Base-by-base conservation (phyloP, 2,797 vertebrate genomes). In the Falco novaeseelandiae region DNA sequence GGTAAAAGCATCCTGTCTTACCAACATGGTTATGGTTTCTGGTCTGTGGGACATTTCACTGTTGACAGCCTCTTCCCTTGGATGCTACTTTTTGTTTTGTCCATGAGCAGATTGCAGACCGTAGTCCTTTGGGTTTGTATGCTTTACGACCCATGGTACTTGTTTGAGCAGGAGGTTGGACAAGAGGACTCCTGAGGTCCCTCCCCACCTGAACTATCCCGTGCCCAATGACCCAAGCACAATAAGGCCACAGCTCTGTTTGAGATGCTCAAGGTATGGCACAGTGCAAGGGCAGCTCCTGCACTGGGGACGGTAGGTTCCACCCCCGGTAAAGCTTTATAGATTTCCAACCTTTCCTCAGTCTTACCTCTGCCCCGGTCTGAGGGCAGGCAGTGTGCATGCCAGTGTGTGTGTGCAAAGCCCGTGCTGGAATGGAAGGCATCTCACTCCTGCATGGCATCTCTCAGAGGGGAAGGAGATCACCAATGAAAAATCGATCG, bases 1-100 rank as follows among this genome's bases (percentile, higher is more conserved):
- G 8, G 11, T 44, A 54, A 67, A 85, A 79, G 6, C 21, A n/a
- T 34, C 2, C 1, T 29, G 10, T 44, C 16, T 46, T 63, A 36
- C 16, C 26, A 46, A 27, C 1, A 19, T 0, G 0, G 8, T 23
- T 82, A 48, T 6, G 6, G 11, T 58, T 77, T 54, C 23, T 36
- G 2, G 9, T 27, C 30, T 36, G 7, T 22, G 26, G n/a, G 49
- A 58, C 20, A 21, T 46, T 51, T 9, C 55, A 71, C 14, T 36
- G 4, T 4, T 19, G 14, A 14, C 32, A 46, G 20, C 19, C 13
- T 52, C 23, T 10, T 13, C 12, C 11, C 27, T 54, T 70, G 42
- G 22, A 12, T 7, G 3, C 30, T 29, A 32, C 13, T 18, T 65
- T 78, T 18, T 44, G 17, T 32, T 77, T 32, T 44, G 18, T 38